Evolutionary conservation across 2,113 vertebrate genomes (phyloP).

Genomic region (Galeopterus variegatus): DNA sequence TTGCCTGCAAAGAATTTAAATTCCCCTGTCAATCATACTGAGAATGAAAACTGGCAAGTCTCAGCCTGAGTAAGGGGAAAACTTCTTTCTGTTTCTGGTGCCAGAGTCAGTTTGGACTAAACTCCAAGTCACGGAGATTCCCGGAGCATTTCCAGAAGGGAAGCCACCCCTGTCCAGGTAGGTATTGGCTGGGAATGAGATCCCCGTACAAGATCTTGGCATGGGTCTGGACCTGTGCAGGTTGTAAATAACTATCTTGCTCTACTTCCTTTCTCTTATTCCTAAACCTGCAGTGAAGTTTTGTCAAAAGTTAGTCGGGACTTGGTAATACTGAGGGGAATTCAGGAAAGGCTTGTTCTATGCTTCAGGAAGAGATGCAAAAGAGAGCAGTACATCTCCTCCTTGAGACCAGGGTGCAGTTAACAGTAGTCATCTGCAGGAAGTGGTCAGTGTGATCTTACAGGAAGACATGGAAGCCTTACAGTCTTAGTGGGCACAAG

Average conservation of each 20-base stretch:
- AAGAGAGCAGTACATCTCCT: not conserved
- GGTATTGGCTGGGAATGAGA: not conserved
- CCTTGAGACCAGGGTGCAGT: not conserved
- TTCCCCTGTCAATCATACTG: not conserved
- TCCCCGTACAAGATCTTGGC: not conserved
- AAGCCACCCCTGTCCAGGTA: not conserved
- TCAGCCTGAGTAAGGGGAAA: not conserved
- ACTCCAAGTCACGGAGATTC: not conserved
- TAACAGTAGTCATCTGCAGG: not conserved
- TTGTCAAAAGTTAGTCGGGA: not conserved
- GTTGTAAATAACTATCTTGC: not conserved
- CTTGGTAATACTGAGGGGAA: not conserved
- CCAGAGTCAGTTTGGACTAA: not conserved
- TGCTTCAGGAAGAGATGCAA: not conserved
- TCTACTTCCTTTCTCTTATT: not conserved
- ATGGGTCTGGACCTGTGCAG: not conserved
- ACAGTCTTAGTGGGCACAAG: not conserved
- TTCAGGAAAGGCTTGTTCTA: not conserved
- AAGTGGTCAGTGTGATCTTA: not conserved
- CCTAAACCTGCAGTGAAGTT: not conserved
- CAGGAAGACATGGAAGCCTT: not conserved
- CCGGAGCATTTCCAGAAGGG: not conserved
- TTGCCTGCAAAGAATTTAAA: not conserved
- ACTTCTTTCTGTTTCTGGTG: not conserved
- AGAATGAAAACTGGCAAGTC: not conserved